Conservation (phyloP, 1,140 invertebrate genomes). For the Trissolcus basalis region DNA sequence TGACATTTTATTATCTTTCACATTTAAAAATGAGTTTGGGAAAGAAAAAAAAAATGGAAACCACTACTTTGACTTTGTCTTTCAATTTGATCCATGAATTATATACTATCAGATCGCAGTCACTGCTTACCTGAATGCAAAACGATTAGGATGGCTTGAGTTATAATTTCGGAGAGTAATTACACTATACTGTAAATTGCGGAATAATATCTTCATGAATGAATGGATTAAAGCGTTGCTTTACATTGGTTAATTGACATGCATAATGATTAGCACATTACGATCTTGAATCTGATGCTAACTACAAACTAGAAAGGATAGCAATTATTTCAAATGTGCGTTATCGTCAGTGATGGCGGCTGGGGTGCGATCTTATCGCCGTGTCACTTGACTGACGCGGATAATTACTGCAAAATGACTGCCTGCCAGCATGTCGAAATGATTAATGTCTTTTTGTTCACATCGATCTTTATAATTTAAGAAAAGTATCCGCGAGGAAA, state of each 20-base stretch:
- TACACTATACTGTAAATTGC: constrained; percentile 25
- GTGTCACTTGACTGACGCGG: constrained; percentile 20
- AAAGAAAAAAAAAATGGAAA: too few species aligned
- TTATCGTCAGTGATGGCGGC: constrained; percentile 1
- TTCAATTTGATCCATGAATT: too few species aligned
- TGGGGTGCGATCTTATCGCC: constrained; percentile 8
- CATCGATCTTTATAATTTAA: constrained; percentile 14
- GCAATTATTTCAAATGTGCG: constrained; percentile 21
- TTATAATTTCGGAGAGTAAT: constrained; percentile 22
- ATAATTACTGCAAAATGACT: constrained; percentile 34
- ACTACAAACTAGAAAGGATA: constrained; percentile 7
- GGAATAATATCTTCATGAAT: constrained; percentile 3
- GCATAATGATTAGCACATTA: constrained; percentile 22
- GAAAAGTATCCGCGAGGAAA: constrained; percentile 1
- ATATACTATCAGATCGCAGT: not conserved
- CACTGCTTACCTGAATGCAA: constrained; percentile 8
- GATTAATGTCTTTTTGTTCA: constrained; percentile 20
- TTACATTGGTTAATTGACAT: constrained; percentile 27
- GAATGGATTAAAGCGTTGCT: constrained; percentile 17
- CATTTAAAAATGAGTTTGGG: too few species aligned
- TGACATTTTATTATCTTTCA: too few species aligned
- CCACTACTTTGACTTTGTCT: too few species aligned
- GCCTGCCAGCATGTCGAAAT: constrained; percentile 26
- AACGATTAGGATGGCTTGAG: constrained; percentile 7
- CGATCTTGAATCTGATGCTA: constrained; percentile 23